A percentile compares a stretch with the other conserved stretches of the same genome.
These are phyloP conservation scores for Malurus alboscapulatus DNA, from an alignment of 2,113 vertebrate genomes.

Conservation along the genomic window DNA sequence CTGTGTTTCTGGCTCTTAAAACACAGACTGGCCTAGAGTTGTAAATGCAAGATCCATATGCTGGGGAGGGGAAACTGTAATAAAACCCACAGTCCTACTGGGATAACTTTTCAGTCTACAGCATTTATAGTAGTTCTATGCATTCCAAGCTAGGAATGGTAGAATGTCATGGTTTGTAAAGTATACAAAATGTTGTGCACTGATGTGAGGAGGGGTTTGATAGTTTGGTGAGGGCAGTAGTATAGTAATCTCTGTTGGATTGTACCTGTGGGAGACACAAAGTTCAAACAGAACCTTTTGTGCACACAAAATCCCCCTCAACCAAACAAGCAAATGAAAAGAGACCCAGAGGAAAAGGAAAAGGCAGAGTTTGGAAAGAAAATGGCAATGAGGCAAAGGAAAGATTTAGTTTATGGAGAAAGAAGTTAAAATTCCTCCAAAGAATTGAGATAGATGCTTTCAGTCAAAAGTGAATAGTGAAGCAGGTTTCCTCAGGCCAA, in stretches of 20 bases:
- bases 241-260: not conserved
- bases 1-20: not conserved
- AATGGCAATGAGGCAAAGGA: not conserved
- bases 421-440: not conserved
- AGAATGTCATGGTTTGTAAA: not conserved
- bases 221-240: not conserved
- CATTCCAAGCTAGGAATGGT: not conserved
- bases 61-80: accelerated
- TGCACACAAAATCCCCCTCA: not conserved
- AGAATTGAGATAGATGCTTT: not conserved
- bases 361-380: not conserved
- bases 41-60: not conserved
- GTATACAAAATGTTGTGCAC: not conserved
- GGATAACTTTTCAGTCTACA: not conserved
- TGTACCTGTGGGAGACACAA: not conserved
- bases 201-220: not conserved
- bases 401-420: not conserved
- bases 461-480: not conserved
- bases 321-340: not conserved
- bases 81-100: not conserved
- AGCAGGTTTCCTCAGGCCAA: not conserved
- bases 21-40: not conserved
- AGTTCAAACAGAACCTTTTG: not conserved
- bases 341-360: not conserved
- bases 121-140: not conserved